These are phyloP conservation scores for Leptopilina boulardi DNA, from an alignment of 1,140 invertebrate species.

Conservation along the genomic window DNA sequence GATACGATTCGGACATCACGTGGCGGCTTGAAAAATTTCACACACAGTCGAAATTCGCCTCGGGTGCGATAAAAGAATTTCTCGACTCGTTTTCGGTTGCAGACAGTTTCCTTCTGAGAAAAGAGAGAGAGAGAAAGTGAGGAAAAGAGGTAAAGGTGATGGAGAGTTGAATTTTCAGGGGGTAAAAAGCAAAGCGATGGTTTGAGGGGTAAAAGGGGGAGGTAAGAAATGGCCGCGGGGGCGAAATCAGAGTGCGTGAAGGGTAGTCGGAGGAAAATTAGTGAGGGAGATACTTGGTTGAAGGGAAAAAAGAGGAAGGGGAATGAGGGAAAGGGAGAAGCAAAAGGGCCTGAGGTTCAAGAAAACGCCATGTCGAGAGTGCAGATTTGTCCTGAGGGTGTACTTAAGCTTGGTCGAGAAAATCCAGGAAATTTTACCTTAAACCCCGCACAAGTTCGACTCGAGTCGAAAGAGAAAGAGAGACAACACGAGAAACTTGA, in stretches of 20 bases:
- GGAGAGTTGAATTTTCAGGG: constrained; percentile 10
- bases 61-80: constrained; percentile 25
- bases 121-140: not conserved
- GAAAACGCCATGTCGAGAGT: constrained; percentile 61
- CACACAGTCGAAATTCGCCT: constrained; percentile 16
- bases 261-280: constrained; percentile 65
- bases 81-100: constrained; percentile 18
- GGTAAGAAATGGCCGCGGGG: constrained; percentile 60
- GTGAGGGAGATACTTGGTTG: constrained; percentile 50
- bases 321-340: constrained; percentile 48
- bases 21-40: not conserved
- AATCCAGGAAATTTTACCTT: constrained; percentile 61
- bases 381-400: constrained; percentile 68
- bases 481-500: constrained; percentile 55
- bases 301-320: constrained; percentile 26
- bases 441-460: constrained; percentile 48
- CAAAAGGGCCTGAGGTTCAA: constrained; percentile 41
- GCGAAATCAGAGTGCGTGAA: constrained; percentile 55
- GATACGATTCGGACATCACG: constrained; percentile 6
- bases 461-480: constrained; percentile 24
- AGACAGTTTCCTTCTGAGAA: constrained; percentile 5
- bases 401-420: constrained; percentile 59
- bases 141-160: constrained; percentile 9
- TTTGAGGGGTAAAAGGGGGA: not conserved
- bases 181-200: not conserved